Evolutionary conservation across 1,140 invertebrate genomes (phyloP).

Genomic region (Asobara japonica): DNA sequence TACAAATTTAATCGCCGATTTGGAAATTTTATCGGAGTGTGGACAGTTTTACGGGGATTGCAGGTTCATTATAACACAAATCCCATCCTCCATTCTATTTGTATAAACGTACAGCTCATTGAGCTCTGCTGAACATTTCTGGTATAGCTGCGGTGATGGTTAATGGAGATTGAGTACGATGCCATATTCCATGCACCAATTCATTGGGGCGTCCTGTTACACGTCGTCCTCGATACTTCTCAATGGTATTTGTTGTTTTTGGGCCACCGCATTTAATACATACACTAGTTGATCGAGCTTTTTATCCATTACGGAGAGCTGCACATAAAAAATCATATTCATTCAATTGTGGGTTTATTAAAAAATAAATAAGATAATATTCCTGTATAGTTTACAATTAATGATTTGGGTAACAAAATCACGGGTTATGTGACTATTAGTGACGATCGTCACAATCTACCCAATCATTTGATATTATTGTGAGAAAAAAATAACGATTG

Average conservation of each 20-base stretch:
- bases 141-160: conserved; percentile 42
- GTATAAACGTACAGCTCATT: not conserved
- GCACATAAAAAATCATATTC: conserved; percentile 39
- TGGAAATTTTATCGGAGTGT: not conserved
- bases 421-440: too few species aligned
- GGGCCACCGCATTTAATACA: conserved; percentile 72
- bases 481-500: too few species aligned
- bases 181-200: conserved; percentile 27
- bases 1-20: not conserved
- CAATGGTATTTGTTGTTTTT: conserved; percentile 69
- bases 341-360: not conserved
- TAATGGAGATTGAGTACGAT: conserved; percentile 34
- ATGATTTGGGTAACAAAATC: too few species aligned
- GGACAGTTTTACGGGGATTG: not conserved
- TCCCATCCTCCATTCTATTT: not conserved
- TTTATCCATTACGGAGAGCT: conserved; percentile 77
- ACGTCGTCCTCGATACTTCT: conserved; percentile 65
- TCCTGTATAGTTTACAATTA: too few species aligned
- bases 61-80: not conserved
- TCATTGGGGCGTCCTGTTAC: conserved; percentile 48
- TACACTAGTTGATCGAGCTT: conserved; percentile 77
- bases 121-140: conserved; percentile 41
- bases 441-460: too few species aligned
- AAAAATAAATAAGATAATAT: too few species aligned
- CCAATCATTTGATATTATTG: too few species aligned